A percentile compares a stretch with the other conserved stretches of the same genome.
These are phyloP conservation scores for Petrolisthes manimaculis DNA, from an alignment of 2,888 invertebrate genomes.

Conservation along the genomic window DNA sequence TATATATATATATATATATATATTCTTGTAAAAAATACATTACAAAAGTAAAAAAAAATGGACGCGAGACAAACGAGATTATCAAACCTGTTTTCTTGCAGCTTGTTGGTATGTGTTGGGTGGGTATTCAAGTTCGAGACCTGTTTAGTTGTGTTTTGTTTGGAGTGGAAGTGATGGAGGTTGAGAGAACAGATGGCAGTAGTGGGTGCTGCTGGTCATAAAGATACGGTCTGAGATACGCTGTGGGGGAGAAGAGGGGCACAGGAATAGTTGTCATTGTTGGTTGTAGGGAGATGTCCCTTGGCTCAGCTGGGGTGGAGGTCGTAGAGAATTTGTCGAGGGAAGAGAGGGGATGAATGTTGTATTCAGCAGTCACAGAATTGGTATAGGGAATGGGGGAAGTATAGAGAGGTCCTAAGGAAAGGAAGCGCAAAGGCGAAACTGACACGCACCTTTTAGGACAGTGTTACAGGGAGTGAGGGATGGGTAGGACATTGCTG, in stretches of 20 bases:
- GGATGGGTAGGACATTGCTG: no score
- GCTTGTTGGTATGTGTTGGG: background rate
- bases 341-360: background rate
- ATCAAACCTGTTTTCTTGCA: no score
- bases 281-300: background rate
- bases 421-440: background rate
- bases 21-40: background rate
- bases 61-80: no score
- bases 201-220: constrained; percentile 25
- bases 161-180: background rate
- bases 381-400: background rate
- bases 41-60: no score
- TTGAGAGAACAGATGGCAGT: background rate
- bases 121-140: background rate
- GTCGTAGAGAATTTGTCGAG: background rate
- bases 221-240: constrained; percentile 34
- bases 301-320: background rate
- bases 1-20: background rate
- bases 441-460: no score
- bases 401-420: background rate
- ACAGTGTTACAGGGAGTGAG: no score
- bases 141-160: no score
- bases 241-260: constrained; percentile 8
- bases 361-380: background rate
- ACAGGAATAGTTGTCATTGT: constrained; percentile 23